Evolutionary conservation across 2,113 vertebrate genomes (phyloP).

Genomic region (Grantiella picta): DNA sequence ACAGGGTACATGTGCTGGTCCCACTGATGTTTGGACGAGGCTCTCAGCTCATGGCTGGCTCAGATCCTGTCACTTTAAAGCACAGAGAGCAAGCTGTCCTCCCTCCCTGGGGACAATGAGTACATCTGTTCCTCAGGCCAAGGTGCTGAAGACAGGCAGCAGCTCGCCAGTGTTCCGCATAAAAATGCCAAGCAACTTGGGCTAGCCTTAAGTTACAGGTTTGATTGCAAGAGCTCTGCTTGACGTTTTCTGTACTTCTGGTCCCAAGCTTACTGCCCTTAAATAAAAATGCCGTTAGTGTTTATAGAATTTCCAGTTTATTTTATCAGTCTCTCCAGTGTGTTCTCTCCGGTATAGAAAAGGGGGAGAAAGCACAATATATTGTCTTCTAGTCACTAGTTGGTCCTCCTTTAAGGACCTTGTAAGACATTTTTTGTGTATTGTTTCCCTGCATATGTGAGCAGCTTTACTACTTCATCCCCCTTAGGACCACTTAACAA

Average conservation of each 20-base stretch:
- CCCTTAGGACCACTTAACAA: slow-evolving; percentile 82
- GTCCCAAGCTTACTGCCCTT: neutral
- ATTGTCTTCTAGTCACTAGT: slow-evolving; percentile 27
- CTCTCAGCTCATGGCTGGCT: neutral
- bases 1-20: neutral
- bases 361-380: neutral
- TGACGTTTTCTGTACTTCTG: neutral
- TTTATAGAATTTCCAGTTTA: neutral
- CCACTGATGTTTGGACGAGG: neutral
- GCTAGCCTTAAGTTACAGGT: neutral
- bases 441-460: slow-evolving; percentile 69
- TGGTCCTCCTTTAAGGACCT: slow-evolving; percentile 68
- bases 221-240: neutral
- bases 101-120: neutral
- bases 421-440: slow-evolving; percentile 70
- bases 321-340: neutral
- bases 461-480: slow-evolving; percentile 67
- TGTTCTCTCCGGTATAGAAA: neutral
- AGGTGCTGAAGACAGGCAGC: neutral
- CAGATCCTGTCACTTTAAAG: neutral
- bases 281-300: neutral
- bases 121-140: slow-evolving; percentile 19
- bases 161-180: neutral
- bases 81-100: neutral
- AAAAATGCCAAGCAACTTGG: neutral